Evolutionary conservation across 2,113 vertebrate species (phyloP).

Genomic region (Passer montanus): DNA sequence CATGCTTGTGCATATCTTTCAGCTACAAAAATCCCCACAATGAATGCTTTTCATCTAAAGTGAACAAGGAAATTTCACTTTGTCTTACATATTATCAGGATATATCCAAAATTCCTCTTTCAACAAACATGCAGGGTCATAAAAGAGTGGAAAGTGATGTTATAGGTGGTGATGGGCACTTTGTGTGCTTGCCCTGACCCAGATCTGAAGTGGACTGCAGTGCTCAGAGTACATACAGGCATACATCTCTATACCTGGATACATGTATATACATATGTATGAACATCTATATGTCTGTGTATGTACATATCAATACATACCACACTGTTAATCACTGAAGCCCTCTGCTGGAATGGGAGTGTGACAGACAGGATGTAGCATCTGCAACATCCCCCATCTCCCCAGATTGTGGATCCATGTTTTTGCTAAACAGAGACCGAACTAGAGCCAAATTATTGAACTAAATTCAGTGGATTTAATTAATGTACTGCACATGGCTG

Average conservation of each 20-base stretch:
- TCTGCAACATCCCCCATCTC: neutral
- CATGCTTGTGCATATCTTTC: neutral
- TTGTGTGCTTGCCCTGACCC: neutral
- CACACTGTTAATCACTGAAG: neutral
- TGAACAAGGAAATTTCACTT: neutral
- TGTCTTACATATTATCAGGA: neutral
- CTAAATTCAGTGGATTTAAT: neutral
- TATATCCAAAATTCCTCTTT: neutral
- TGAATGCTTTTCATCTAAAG: neutral
- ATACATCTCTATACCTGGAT: neutral
- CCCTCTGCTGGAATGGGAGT: neutral
- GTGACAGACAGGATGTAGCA: neutral
- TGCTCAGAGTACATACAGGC: neutral
- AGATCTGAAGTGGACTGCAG: neutral
- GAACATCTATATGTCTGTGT: neutral
- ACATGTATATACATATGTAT: neutral
- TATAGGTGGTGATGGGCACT: neutral
- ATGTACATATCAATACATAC: fast-evolving
- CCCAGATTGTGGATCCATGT: neutral
- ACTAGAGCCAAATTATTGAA: neutral
- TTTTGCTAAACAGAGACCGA: neutral
- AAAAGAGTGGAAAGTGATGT: neutral
- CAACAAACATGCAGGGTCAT: neutral
- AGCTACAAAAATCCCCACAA: neutral
- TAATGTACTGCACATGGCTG: neutral